A percentile compares a stretch with the other conserved stretches of the same genome.
Evolutionary conservation across 2,113 vertebrate species (phyloP).

Genomic region (Mesembrinibis cayennensis): DNA sequence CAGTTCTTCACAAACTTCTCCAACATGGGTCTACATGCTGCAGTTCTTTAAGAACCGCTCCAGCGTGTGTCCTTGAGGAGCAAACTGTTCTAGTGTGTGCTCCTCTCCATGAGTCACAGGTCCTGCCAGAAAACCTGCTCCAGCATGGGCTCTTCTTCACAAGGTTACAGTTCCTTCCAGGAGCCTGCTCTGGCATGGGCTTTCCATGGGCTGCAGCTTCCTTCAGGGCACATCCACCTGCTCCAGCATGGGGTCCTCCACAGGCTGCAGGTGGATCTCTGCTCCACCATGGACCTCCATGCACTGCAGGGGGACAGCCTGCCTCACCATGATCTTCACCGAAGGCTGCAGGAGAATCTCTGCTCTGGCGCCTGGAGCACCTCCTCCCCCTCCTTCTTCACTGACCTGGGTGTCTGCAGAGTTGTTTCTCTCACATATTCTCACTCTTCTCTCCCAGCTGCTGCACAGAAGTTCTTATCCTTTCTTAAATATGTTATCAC

Average conservation of each 20-base stretch:
- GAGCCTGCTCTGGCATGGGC: background rate
- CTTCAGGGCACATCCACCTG: background rate
- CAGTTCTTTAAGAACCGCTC: background rate
- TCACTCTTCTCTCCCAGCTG: background rate
- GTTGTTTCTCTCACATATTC: background rate
- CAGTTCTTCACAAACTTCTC: background rate
- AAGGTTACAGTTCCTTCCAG: background rate
- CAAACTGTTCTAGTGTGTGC: background rate
- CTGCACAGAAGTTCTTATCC: background rate
- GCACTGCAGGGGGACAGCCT: background rate
- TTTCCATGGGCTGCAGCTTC: background rate
- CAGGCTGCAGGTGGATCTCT: background rate
- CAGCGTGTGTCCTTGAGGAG: background rate
- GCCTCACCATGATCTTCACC: background rate
- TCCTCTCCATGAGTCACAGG: background rate
- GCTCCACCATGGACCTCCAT: background rate
- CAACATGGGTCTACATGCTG: too few species aligned
- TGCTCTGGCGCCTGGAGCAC: background rate
- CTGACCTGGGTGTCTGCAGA: background rate
- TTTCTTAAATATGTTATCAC: background rate
- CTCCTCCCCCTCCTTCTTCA: background rate
- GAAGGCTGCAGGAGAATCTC: background rate
- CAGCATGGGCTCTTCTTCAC: background rate
- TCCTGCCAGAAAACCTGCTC: background rate
- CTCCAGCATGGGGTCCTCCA: fast-evolving